Evolutionary conservation across 1,140 invertebrate genomes (phyloP).

Genomic region (Lucilia cuprina): DNA sequence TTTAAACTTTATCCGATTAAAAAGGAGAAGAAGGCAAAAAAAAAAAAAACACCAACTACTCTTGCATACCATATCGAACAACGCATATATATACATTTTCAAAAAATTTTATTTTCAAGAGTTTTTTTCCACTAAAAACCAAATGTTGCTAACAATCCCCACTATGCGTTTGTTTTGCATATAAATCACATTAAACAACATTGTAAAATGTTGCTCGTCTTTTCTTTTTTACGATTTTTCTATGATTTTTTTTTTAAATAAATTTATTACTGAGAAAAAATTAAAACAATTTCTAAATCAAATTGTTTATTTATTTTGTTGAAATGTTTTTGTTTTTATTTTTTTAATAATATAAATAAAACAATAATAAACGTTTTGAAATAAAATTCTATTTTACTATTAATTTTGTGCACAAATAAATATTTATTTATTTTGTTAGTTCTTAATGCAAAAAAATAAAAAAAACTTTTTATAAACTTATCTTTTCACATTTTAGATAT

Average conservation of each 20-base stretch:
- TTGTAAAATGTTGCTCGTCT: background rate
- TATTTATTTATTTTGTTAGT: no score
- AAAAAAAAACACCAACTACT: background rate
- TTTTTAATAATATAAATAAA: no score
- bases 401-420: background rate
- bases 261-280: background rate
- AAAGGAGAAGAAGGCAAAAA: background rate
- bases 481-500: background rate
- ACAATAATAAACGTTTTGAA: no score
- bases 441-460: no score
- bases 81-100: background rate
- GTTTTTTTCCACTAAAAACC: background rate
- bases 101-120: background rate
- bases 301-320: no score
- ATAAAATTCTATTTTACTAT: no score
- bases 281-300: no score
- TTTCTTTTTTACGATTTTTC: background rate
- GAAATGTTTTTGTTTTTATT: no score
- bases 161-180: background rate
- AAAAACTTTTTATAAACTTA: background rate
- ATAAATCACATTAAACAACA: background rate
- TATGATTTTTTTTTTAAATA: background rate
- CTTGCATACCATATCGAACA: background rate
- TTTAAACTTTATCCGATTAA: conserved; percentile 9
- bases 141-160: background rate